A percentile compares a stretch with the other conserved stretches of the same genome.
Evolutionary conservation across 2,797 vertebrate species (phyloP).

Genomic region (Aulostomus chinensis): DNA sequence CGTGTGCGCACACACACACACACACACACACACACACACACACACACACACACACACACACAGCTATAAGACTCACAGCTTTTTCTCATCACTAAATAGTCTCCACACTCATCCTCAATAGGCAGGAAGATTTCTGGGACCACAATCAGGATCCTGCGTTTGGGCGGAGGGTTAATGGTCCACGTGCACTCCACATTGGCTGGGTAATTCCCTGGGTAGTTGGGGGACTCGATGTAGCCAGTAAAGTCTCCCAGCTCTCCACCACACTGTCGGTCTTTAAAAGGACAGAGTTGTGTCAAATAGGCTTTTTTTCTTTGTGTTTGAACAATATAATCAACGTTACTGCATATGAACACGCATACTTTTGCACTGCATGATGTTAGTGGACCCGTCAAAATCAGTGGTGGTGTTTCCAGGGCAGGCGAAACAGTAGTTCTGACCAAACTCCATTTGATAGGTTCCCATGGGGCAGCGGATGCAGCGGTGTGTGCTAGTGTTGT

Average conservation of each 20-base stretch:
- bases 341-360: conserved; percentile 32
- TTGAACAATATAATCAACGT: background rate
- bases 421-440: conserved; percentile 90
- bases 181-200: conserved; percentile 95
- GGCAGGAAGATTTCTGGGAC: conserved; percentile 98
- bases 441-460: conserved; percentile 93
- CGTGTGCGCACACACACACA: too few species aligned
- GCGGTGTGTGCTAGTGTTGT: conserved; percentile 94
- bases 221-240: conserved; percentile 96
- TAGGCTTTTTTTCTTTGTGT: background rate
- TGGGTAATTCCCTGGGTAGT: conserved; percentile 97
- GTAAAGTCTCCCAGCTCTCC: conserved; percentile 95
- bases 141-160: conserved; percentile 95
- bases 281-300: conserved; percentile 33
- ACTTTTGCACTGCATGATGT: conserved; percentile 98
- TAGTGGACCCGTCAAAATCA: conserved; percentile 97
- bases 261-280: conserved; percentile 91
- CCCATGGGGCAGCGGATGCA: conserved; percentile 91
- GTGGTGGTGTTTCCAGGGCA: conserved; percentile 97
- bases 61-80: conserved; percentile 85
- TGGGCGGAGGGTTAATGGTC: conserved; percentile 94
- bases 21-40: too few species aligned
- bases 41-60: too few species aligned
- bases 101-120: conserved; percentile 97
- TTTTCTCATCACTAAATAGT: conserved; percentile 98